phyloP scores from a whole-genome alignment of 2,888 invertebrate genomes.

The Xestia rhomboidea region DNA sequence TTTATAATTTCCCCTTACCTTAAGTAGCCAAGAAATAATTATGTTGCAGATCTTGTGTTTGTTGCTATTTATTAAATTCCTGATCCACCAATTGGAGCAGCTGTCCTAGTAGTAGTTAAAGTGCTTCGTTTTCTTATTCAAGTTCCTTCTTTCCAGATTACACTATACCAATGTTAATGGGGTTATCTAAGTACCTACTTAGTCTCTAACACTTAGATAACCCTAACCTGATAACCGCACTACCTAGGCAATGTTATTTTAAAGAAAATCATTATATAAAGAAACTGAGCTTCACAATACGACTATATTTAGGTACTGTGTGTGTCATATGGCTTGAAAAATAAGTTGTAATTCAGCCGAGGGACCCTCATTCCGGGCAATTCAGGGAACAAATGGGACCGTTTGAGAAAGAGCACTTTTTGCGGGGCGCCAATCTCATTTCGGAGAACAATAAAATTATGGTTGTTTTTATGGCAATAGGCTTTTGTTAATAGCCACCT shows the following conservation, averaged over 20 bases:
- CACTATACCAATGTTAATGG: background rate
- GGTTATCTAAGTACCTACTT: conserved; percentile 10
- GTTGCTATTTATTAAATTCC: background rate
- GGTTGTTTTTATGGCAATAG: conserved; percentile 67
- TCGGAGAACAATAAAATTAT: conserved; percentile 72
- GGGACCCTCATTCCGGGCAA: conserved; percentile 77
- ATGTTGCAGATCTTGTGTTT: conserved; percentile 4
- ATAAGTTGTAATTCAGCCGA: conserved; percentile 80
- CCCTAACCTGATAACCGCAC: conserved; percentile 2
- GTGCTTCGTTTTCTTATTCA: conserved; percentile 11
- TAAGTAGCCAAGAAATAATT: conserved; percentile 5
- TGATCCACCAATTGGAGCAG: conserved; percentile 10
- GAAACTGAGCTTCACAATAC: background rate
- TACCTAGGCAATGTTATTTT: conserved; percentile 2
- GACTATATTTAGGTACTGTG: conserved; percentile 55
- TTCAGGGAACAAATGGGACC: conserved; percentile 79
- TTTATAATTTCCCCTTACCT: background rate
- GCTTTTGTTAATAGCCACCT: conserved; percentile 51
- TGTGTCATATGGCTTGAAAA: conserved; percentile 76
- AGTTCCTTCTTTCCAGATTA: conserved; percentile 14
- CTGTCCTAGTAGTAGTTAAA: conserved; percentile 3
- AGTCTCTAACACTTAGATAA: background rate
- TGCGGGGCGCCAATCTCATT: conserved; percentile 77
- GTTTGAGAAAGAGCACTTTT: conserved; percentile 79
- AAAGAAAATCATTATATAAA: background rate